Evolutionary conservation across 2,797 vertebrate species (phyloP).

Genomic region (Aplochiton taeniatus): DNA sequence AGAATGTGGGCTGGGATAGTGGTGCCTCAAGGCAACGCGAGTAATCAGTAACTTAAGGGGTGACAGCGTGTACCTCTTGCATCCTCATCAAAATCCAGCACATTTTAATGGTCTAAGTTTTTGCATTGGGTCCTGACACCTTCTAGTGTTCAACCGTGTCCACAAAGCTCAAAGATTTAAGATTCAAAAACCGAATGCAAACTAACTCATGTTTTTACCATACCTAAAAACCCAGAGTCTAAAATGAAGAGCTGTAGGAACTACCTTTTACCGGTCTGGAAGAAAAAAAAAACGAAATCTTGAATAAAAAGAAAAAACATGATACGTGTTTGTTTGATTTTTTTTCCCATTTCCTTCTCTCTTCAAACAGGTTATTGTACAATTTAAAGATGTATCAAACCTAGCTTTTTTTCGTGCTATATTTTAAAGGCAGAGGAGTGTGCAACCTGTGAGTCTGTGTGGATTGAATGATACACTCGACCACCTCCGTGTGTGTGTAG

Average conservation of each 20-base stretch:
- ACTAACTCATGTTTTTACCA: conserved; percentile 85
- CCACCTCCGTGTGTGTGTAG: no score
- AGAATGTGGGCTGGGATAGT: conserved; percentile 72
- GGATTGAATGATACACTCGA: no score
- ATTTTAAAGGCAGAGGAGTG: no score
- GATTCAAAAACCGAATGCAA: conserved; percentile 69
- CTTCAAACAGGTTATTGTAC: no score
- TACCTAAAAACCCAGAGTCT: conserved; percentile 45
- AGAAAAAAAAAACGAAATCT: conserved; percentile 84
- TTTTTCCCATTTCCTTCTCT: conserved; percentile 11
- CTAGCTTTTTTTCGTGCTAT: no score
- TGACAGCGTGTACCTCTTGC: conserved; percentile 66
- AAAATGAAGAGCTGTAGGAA: conserved; percentile 81
- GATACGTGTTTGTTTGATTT: conserved; percentile 49
- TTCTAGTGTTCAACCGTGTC: conserved; percentile 82
- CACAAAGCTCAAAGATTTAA: conserved; percentile 66
- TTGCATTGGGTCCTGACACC: conserved; percentile 80
- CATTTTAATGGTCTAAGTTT: conserved; percentile 46
- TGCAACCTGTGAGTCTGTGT: no score
- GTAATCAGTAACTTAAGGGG: conserved; percentile 58
- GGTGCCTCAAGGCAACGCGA: conserved; percentile 71
- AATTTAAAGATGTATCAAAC: no score
- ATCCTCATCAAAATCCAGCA: conserved; percentile 3
- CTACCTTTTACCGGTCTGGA: conserved; percentile 89
- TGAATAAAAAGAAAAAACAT: conserved; percentile 91